A percentile compares a stretch with the other conserved stretches of the same genome.
Evolutionary conservation across 2,113 vertebrate genomes (phyloP).

Genomic region (Struthidea cinerea): DNA sequence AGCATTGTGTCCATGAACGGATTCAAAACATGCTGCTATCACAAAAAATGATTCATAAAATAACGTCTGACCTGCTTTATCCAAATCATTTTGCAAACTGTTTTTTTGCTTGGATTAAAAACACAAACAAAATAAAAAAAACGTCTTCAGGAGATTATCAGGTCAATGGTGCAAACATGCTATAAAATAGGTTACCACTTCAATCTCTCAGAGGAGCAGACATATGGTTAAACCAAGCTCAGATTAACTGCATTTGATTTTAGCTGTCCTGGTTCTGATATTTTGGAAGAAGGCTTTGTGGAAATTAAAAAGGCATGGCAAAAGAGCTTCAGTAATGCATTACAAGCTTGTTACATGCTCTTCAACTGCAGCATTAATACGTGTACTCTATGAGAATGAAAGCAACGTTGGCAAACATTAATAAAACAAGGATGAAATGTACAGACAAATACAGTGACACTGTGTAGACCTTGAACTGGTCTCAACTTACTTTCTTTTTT

Average conservation of each 20-base stretch:
- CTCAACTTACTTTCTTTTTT: slow-evolving; percentile 78
- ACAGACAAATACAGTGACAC: background rate
- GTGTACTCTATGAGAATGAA: background rate
- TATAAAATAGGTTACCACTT: slow-evolving; percentile 46
- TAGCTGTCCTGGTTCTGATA: background rate
- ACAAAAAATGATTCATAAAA: slow-evolving; percentile 36
- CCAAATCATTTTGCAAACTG: slow-evolving; percentile 39
- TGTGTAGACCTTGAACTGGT: background rate
- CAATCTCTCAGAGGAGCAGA: slow-evolving; percentile 40
- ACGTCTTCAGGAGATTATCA: slow-evolving; percentile 49
- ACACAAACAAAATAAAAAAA: background rate
- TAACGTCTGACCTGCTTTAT: slow-evolving; percentile 53
- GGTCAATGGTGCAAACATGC: slow-evolving; percentile 52
- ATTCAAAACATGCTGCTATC: background rate
- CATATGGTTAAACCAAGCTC: slow-evolving; percentile 38
- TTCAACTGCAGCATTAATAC: background rate
- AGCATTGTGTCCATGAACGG: background rate
- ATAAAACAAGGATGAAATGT: background rate
- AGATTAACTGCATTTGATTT: slow-evolving; percentile 45
- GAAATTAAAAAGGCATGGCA: background rate
- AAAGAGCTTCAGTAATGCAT: slow-evolving; percentile 6
- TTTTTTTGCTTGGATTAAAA: slow-evolving; percentile 64
- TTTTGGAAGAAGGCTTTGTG: background rate
- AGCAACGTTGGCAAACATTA: background rate
- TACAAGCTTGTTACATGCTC: background rate